phyloP scores from a whole-genome alignment of 2,797 vertebrate species.

The Euphonia xanthogaster region DNA sequence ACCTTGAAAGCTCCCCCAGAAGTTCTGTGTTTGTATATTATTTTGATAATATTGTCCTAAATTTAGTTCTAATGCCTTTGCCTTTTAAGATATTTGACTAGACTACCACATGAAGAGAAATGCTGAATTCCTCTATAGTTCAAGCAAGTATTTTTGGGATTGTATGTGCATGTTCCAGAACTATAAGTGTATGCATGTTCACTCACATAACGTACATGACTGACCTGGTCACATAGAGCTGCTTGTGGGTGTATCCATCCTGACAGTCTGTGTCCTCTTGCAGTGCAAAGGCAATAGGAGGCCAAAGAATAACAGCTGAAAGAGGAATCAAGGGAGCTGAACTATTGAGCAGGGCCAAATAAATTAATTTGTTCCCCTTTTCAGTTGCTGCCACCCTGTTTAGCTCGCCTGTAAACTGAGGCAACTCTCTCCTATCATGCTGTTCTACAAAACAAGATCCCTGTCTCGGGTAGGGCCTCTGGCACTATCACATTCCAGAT shows the following conservation, averaged over 20 bases:
- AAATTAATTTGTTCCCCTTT: neutral
- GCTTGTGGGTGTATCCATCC: neutral
- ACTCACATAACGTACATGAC: neutral
- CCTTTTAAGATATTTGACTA: neutral
- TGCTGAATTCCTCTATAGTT: neutral
- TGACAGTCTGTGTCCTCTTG: neutral
- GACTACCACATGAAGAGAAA: neutral
- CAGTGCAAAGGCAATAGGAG: neutral
- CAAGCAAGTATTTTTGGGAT: neutral
- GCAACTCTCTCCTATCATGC: neutral
- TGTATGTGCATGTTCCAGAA: neutral
- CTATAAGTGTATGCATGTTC: accelerated
- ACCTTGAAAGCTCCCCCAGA: neutral
- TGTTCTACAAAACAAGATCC: neutral
- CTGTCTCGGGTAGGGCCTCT: neutral
- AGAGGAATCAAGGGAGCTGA: neutral
- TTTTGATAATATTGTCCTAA: neutral
- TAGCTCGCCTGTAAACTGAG: neutral
- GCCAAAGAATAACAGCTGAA: neutral
- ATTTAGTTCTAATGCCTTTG: neutral
- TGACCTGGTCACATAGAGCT: neutral
- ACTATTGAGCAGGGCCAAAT: neutral
- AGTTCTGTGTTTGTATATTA: neutral
- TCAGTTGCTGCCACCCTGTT: neutral
- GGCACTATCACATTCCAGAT: neutral